Percentiles rank a stretch among this genome's conserved stretches.
Evolutionary conservation across 2,113 vertebrate species (phyloP).

Genomic region (Nannobrachium achirus): DNA sequence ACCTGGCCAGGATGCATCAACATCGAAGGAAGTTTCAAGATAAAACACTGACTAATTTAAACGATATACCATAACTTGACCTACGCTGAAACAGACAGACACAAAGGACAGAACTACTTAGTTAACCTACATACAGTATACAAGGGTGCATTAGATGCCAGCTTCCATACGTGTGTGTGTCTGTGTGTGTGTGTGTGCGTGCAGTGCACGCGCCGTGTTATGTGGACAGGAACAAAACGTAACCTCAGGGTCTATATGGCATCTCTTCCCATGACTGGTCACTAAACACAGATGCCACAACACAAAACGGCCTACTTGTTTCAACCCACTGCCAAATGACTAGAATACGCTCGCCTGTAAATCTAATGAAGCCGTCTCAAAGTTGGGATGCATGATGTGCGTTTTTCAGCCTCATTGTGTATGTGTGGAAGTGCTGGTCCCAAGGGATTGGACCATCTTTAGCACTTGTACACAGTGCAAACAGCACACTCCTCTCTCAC

Average conservation of each 20-base stretch:
- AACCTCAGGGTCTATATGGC: slow-evolving; percentile 59
- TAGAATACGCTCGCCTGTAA: slow-evolving; percentile 37
- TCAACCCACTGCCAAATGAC: slow-evolving; percentile 52
- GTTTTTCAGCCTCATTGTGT: slow-evolving; percentile 34
- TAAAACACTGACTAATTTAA: too few relatives aligned
- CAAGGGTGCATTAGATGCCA: slow-evolving; percentile 43
- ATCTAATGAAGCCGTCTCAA: slow-evolving; percentile 68
- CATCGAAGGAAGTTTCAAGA: too few relatives aligned
- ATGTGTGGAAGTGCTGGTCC: slow-evolving; percentile 72
- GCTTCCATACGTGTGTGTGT: slow-evolving; percentile 15
- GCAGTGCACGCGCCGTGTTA: slow-evolving; percentile 27
- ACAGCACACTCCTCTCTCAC: slow-evolving; percentile 48
- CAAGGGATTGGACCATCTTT: slow-evolving; percentile 76
- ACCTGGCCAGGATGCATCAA: too few relatives aligned
- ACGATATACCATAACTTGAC: too few relatives aligned
- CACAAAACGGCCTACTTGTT: slow-evolving; percentile 58
- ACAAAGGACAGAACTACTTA: too few relatives aligned
- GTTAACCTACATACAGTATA: slow-evolving; percentile 62
- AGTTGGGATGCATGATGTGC: slow-evolving; percentile 42
- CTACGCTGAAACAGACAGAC: too few relatives aligned
- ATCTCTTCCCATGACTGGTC: slow-evolving; percentile 57
- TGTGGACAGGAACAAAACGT: slow-evolving; percentile 55
- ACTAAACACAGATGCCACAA: slow-evolving; percentile 66
- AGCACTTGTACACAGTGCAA: slow-evolving; percentile 69
- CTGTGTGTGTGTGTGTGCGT: slow-evolving; percentile 37